Evolutionary conservation across 2,113 vertebrate genomes (phyloP), one percentile per base, ranked within the genome.

Genomic region (Festucalex cinctus): DNA sequence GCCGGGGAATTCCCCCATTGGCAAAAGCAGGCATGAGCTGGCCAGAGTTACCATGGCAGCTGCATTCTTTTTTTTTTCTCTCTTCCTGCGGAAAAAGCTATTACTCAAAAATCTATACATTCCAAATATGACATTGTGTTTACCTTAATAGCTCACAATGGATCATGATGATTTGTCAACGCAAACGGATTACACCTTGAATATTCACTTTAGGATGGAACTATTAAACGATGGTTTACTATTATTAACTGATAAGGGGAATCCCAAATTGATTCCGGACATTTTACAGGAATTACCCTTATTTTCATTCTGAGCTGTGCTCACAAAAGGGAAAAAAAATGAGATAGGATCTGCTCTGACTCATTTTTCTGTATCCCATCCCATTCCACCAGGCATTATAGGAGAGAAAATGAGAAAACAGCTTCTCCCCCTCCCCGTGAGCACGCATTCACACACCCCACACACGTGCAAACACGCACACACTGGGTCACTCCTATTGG

Each of bases 1-100:
- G 28, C 2, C 4, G 28, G 28, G 28, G 28, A 32, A 32, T 32
- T 32, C 83, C 84, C 86, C 83, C 79, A 78, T 77, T 82, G 82
- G 82, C 83, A 80, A 82, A 80, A 83, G 58, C 3, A 43, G 62
- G 74, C 70, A 58, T 75, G 78, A 79, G 66, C 70, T 74, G 49
- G 72, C 49, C 64, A 70, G 43, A 16, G 82, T 86, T 88, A 71
- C 84, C 74, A 86, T 86, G 81, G 76, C 68, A 86, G 74, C 84
- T 79, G 70, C 66, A 12, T 72, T 75, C 72, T 78, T 66, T 71
- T 39, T 66, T 24, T 65, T 65, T 10, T 63, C 44, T 51, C 70
- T n/a, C 69, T 44, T 66, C 35, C 62, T 17, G 46, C 57, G 62
- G 61, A 41, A 43, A 17, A 26, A 61, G 56, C 41, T 17, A n/a